phyloP scores from a whole-genome alignment of 1,140 invertebrate genomes.

The Orius insidiosus region DNA sequence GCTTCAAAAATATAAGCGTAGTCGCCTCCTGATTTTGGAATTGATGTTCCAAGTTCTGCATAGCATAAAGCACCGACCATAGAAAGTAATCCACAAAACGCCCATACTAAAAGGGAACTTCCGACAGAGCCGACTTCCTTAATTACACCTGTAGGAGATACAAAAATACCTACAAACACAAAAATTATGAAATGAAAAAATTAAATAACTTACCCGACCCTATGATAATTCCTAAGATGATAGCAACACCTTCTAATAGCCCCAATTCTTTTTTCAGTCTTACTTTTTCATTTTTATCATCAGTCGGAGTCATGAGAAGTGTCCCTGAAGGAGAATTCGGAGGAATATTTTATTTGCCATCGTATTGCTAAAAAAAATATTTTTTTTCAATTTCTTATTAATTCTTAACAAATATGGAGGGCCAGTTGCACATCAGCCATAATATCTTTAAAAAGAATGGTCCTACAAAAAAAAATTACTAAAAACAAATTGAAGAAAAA shows the following conservation, averaged over 20 bases:
- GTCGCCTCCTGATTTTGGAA: conserved; percentile 78
- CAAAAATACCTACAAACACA: conserved; percentile 83
- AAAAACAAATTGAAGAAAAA: no score
- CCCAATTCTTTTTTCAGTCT: conserved; percentile 65
- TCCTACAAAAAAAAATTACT: no score
- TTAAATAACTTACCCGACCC: conserved; percentile 57
- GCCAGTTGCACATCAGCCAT: no score
- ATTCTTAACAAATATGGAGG: no score
- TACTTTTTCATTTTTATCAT: conserved; percentile 32
- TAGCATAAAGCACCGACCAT: conserved; percentile 87
- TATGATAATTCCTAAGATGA: conserved; percentile 77
- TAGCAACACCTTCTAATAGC: conserved; percentile 66
- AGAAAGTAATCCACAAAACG: conserved; percentile 65
- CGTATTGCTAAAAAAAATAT: no score
- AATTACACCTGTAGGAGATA: conserved; percentile 88
- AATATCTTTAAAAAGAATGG: no score
- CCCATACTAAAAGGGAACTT: conserved; percentile 75
- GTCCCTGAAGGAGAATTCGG: conserved; percentile 14
- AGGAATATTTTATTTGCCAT: neutral
- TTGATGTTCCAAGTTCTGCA: conserved; percentile 74
- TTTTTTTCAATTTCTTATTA: no score
- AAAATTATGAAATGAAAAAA: no score
- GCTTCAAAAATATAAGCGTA: conserved; percentile 84
- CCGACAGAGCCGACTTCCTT: conserved; percentile 72
- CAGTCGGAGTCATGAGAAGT: conserved; percentile 11